Conservation (phyloP, 2,888 invertebrate genomes). For the Protodeltote pygarga region DNA sequence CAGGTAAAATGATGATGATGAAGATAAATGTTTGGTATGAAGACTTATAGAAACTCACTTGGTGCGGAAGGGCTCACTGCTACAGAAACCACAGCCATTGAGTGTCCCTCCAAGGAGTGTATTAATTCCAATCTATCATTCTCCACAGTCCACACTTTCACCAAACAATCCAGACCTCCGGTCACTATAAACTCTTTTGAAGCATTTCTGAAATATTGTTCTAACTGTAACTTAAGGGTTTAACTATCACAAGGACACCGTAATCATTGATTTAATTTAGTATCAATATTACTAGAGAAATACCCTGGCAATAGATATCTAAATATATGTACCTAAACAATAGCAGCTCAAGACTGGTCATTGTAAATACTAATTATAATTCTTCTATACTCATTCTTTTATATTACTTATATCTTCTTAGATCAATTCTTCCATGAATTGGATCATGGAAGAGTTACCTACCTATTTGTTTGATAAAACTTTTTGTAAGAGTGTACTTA, state of each 20-base stretch:
- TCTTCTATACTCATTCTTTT: no score
- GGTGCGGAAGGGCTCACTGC: conserved; percentile 95
- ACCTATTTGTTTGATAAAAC: no score
- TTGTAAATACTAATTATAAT: no score
- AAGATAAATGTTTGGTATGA: no score
- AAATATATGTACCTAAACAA: no score
- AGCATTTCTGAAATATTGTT: conserved; percentile 84
- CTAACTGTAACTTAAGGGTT: not conserved
- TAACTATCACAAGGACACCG: not conserved
- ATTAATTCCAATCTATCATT: conserved; percentile 90
- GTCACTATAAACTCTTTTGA: conserved; percentile 92
- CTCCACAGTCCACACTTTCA: conserved; percentile 94
- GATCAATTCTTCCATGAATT: no score
- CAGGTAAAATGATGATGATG: no score
- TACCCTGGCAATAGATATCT: no score
- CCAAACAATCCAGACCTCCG: conserved; percentile 95
- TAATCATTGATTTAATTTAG: not conserved
- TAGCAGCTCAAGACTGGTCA: no score
- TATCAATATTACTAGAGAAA: no score
- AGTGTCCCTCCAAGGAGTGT: conserved; percentile 94
- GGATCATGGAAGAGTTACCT: no score
- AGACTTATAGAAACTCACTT: conserved; percentile 85
- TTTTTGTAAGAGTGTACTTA: conserved; percentile 81
- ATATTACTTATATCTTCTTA: no score
- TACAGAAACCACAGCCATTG: conserved; percentile 96